phyloP scores from a whole-genome alignment of 2,888 invertebrate species.

The Tetropium fuscum region DNA sequence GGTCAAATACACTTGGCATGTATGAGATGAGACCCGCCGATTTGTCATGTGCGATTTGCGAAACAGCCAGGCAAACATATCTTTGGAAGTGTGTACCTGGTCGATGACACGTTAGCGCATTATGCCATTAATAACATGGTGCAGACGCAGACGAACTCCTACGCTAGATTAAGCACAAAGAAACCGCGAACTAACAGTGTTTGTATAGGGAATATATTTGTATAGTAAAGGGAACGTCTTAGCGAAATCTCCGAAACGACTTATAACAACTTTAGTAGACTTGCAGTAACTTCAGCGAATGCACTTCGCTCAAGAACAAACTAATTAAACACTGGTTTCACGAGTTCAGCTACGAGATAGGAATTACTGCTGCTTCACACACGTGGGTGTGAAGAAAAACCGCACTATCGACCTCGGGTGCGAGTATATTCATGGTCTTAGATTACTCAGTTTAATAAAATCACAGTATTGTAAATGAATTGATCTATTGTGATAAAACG shows the following conservation, averaged over 20 bases:
- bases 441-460: no score
- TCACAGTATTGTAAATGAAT: background rate
- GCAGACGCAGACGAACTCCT: constrained; percentile 21
- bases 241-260: constrained; percentile 6
- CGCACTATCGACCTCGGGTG: no score
- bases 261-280: background rate
- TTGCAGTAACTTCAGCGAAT: background rate
- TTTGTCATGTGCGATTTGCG: constrained; percentile 31
- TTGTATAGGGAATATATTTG: background rate
- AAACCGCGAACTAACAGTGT: constrained; percentile 13
- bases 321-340: no score
- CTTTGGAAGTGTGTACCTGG: constrained; percentile 39
- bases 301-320: background rate
- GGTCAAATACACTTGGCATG: constrained; percentile 21
- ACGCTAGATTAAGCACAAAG: constrained; percentile 9
- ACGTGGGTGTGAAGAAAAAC: no score
- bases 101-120: constrained; percentile 36
- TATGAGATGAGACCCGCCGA: constrained; percentile 13
- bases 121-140: constrained; percentile 33
- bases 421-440: no score
- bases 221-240: background rate
- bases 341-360: no score
- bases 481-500: no score
- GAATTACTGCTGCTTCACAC: no score
- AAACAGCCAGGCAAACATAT: constrained; percentile 22